Percentiles rank a stretch among this genome's conserved stretches.
These are phyloP conservation scores for Cranoglanis bouderius DNA, from an alignment of 2,113 vertebrate species.

Conservation along the genomic window DNA sequence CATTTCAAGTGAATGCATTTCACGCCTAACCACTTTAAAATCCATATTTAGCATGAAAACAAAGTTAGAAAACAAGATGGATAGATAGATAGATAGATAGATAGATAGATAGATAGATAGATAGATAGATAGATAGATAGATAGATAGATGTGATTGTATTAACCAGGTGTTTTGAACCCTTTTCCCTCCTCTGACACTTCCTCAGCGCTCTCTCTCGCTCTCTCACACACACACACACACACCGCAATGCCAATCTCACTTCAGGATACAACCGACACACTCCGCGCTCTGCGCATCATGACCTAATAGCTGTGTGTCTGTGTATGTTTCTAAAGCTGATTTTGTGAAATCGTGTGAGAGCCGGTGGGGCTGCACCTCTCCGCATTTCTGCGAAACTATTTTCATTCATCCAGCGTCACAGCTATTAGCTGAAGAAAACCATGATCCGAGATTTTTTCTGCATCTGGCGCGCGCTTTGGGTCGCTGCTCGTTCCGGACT, in stretches of 20 bases:
- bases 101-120: conserved; percentile 6
- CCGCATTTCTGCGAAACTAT: conserved; percentile 34
- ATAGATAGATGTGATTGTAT: background rate
- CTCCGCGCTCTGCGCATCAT: background rate
- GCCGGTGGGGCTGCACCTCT: background rate
- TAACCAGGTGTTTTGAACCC: background rate
- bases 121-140: background rate
- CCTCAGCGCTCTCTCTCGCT: background rate
- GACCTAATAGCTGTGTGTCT: conserved; percentile 4
- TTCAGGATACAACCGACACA: conserved; percentile 7
- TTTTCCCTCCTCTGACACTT: background rate
- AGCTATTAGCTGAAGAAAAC: conserved; percentile 33
- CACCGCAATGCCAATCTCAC: background rate
- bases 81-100: background rate
- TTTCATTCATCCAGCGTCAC: conserved; percentile 32
- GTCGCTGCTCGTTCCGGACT: conserved; percentile 39
- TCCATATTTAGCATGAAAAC: background rate
- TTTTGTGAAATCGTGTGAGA: conserved; percentile 1
- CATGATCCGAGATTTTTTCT: conserved; percentile 39
- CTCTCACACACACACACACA: background rate
- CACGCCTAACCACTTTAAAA: background rate
- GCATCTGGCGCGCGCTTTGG: conserved; percentile 41
- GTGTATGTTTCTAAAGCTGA: background rate
- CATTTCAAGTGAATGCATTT: background rate
- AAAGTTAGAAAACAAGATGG: background rate